Evolutionary conservation across 2,888 invertebrate genomes (phyloP), one percentile per base, ranked within the genome.

Genomic region (Odiellus spinosus): DNA sequence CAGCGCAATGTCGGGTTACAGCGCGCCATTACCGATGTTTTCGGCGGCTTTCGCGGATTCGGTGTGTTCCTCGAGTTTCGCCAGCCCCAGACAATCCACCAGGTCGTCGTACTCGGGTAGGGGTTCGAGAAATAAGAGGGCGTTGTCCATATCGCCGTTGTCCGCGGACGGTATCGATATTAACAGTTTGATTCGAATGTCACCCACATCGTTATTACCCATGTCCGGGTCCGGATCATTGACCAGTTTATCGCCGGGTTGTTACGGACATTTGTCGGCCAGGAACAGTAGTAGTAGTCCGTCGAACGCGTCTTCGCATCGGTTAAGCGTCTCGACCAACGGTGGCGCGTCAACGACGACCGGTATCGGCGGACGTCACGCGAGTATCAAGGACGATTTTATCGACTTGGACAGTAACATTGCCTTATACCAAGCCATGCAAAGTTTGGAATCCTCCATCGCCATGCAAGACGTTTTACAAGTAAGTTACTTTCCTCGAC

Each of bases 191-290:
- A 68, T 68, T 44, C 57, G 69, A 21, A 60, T 61, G 39, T 68
- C 69, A 2, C 67, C 69, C 15, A 67, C 66, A 2, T 67, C 67
- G 14, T 59, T 69, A 45, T 58, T 59, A 6, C 59, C 58, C 5
- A 59, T 63, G 3, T 58, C 62, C 12, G 55, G 60, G 19, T 61
- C 59, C 44, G 59, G 56, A 3, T 60, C 62, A 12, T 61, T 60
- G 4, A 59, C 59, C 45, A 49, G 46, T 15, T 57, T 52, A 5
- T 52, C 53, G n/a, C 53, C 49, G 18, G 63, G 63, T 17, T 59
- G 61, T 42, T 64, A 63, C 49, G 63, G 63, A 17, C 65, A 65
- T 53, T 55, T 64, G 47, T 59, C 60, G 35, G 63, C 63, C n/a
- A 54, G 62, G 19, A 63, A 59, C 50, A 60, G 60, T 45, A 57